phyloP scores from a whole-genome alignment of 2,888 invertebrate genomes.

The Monopis laevigella region DNA sequence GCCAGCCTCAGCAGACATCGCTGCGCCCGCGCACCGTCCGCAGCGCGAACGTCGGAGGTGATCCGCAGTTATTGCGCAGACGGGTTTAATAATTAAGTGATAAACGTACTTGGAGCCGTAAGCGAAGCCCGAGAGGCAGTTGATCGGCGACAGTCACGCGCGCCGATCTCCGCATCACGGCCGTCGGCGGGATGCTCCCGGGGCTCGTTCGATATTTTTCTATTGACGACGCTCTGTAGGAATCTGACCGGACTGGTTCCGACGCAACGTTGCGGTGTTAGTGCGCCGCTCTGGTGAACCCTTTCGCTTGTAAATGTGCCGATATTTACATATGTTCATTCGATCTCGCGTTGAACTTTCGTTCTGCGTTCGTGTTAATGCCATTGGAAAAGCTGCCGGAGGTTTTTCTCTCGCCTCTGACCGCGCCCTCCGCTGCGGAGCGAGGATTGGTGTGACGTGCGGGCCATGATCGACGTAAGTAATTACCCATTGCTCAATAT shows the following conservation, averaged over 20 bases:
- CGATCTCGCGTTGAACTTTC: constrained; percentile 63
- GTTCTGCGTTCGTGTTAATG: constrained; percentile 46
- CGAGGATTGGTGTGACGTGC: constrained; percentile 18
- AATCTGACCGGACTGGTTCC: constrained; percentile 74
- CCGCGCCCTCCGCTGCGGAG: constrained; percentile 20
- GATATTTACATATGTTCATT: constrained; percentile 67
- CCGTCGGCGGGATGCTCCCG: constrained; percentile 48
- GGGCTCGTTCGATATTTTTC: constrained; percentile 67
- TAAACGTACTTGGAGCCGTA: constrained; percentile 56
- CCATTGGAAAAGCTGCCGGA: constrained; percentile 33
- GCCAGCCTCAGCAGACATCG: constrained; percentile 34
- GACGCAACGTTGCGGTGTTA: constrained; percentile 58
- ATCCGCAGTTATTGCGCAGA: constrained; percentile 59
- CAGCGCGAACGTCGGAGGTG: constrained; percentile 33
- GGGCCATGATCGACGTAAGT: constrained; percentile 62
- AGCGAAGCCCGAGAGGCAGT: constrained; percentile 49
- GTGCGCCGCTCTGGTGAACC: constrained; percentile 67
- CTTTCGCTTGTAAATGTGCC: constrained; percentile 68
- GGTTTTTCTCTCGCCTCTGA: constrained; percentile 15
- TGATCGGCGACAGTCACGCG: constrained; percentile 11
- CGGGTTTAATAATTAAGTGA: constrained; percentile 65
- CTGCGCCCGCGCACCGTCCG: constrained; percentile 47
- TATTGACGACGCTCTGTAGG: constrained; percentile 67
- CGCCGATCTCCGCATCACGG: constrained; percentile 31
- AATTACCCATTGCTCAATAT: too few species aligned